A percentile compares a stretch with the other conserved stretches of the same genome.
These are phyloP conservation scores for Chiridota heheva DNA, from an alignment of 35 echinoderm and acorn worm species.

Conservation along the genomic window DNA sequence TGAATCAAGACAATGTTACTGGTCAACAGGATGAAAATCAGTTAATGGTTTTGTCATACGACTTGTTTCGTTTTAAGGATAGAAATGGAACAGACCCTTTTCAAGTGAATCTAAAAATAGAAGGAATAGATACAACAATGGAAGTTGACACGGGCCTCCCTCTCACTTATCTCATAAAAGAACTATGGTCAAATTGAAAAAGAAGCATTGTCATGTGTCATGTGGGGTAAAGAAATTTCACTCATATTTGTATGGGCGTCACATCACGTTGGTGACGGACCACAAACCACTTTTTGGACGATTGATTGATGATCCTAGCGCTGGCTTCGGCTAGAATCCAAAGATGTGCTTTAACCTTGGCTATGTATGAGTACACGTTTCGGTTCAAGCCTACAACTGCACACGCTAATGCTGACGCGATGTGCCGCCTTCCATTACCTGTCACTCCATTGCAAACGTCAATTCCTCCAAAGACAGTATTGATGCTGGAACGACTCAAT, in stretches of 20 bases:
- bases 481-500: slow-evolving; percentile 19
- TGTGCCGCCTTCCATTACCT: slow-evolving; percentile 56
- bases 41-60: slow-evolving; percentile 31
- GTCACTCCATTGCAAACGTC: neutral
- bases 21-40: slow-evolving; percentile 19
- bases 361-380: slow-evolving; percentile 38
- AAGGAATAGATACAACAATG: slow-evolving; percentile 46
- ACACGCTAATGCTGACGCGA: slow-evolving; percentile 53
- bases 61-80: slow-evolving; percentile 39
- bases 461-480: slow-evolving; percentile 12
- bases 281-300: slow-evolving; percentile 49
- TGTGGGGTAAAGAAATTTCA: slow-evolving; percentile 51
- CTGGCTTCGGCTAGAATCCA: slow-evolving; percentile 53
- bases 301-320: slow-evolving; percentile 31
- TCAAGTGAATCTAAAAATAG: slow-evolving; percentile 32
- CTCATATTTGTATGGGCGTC: slow-evolving; percentile 46
- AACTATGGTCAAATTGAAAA: slow-evolving; percentile 66
- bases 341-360: slow-evolving; percentile 47
- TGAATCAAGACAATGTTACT: too few species aligned
- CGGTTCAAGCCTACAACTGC: slow-evolving; percentile 1
- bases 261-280: slow-evolving; percentile 51
- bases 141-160: slow-evolving; percentile 12
- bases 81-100: slow-evolving; percentile 49
- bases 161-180: slow-evolving; percentile 1
- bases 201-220: slow-evolving; percentile 44